Evolutionary conservation across 2,797 vertebrate genomes (phyloP).

Genomic region (Cyclopterus lumpus): DNA sequence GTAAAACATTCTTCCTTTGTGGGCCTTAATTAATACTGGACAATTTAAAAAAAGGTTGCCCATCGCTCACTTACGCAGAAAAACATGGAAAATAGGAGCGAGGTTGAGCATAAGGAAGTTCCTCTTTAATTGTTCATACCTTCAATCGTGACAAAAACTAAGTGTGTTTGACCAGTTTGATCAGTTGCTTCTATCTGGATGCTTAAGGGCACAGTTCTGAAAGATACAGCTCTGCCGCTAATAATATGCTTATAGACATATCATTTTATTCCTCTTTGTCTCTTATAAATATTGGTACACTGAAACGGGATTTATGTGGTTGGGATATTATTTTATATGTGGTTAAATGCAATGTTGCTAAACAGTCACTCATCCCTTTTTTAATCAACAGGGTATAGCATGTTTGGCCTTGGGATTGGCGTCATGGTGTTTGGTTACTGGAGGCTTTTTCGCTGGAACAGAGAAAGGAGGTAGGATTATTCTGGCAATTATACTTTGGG

Average conservation of each 20-base stretch:
- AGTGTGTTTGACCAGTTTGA: background rate
- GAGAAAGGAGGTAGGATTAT: conserved; percentile 86
- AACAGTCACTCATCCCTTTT: background rate
- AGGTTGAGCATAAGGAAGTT: background rate
- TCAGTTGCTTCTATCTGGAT: background rate
- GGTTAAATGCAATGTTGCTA: background rate
- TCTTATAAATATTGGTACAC: background rate
- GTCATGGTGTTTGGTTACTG: conserved; percentile 87
- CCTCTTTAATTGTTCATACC: too few species aligned
- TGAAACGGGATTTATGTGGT: background rate
- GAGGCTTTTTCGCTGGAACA: conserved; percentile 88
- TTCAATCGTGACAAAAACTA: background rate
- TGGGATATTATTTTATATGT: background rate
- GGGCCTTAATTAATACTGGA: background rate
- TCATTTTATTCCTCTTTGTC: background rate
- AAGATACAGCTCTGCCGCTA: background rate
- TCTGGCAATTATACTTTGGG: background rate
- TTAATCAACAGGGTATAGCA: conserved; percentile 83
- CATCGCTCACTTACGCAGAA: too few species aligned
- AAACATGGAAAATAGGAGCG: background rate
- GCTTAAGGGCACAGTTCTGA: too few species aligned
- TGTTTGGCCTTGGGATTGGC: conserved; percentile 88
- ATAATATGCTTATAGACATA: background rate
- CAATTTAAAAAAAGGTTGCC: too few species aligned
- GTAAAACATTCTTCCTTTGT: too few species aligned